Base-by-base conservation (phyloP, 2,113 vertebrate species). In the Monopterus albus region DNA sequence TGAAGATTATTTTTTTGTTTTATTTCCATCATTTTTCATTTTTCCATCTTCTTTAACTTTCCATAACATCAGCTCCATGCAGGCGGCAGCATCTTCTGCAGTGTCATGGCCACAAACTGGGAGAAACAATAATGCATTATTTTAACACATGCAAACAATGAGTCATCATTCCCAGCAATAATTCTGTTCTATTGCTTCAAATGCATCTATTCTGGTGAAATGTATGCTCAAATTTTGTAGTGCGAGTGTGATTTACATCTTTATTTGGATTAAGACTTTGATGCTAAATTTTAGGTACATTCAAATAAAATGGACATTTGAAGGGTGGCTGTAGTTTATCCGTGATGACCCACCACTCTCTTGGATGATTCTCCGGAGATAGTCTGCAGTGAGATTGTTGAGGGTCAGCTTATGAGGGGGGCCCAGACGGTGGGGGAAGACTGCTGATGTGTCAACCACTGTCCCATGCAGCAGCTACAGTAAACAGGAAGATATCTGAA, bases 21-120 rank as follows among this genome's bases (percentile, higher is more conserved):
- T 79, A 73, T 74, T 75, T 28, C 43, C 14, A 29, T 89, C 61
- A 56, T 89, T 92, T 92, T 88, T 94, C 14, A 81, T 59, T 90
- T 93, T 94, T 14, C 88, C 83, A 50, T 94, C 92, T 60, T 93
- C 90, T 76, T 92, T 95, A 14, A 93, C 59, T 69, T 93, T 95
- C 92, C 95, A 94, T 29, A 95, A 73, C 79, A 94, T 91, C 4
- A 95, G 90, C 52, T 95, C 94, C 92, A 96, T 94, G 72, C 91
- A 95, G n/a, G 92, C 89, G 1, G 66, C 35, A 21, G 92, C 93
- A 29, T 94, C 92, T 50, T 95, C 94, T 38, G 79, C 91, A 49
- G 93, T 94, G 82, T 93, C 90, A 17, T 92, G 93, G 33, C 92
- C 92, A 81, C 26, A 83, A 77, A 88, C 94, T 92, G 80, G 26